Base-by-base conservation (phyloP, 1,140 invertebrate genomes). In the Pseudomyrmex concolor region DNA sequence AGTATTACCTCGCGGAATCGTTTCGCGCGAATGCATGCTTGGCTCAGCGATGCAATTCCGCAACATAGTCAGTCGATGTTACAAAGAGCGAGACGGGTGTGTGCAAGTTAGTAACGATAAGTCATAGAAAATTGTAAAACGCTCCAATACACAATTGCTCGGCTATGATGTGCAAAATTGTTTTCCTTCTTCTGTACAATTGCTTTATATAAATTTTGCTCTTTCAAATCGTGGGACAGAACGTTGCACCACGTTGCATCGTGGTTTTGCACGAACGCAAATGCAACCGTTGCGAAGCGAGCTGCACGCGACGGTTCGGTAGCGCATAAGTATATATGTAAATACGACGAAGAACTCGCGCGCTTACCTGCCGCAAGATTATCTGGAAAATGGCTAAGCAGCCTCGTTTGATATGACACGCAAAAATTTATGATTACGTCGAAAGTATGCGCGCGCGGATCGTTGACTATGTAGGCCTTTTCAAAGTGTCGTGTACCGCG, bases 351-450 rank as follows among this genome's bases (percentile, higher is more conserved):
- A 48, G 84, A 89, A 81, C 72, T 84, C 57, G 84, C 64, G 63
- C 50, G 57, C 81, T 25, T 15, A 10, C 54, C 19, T 48, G 63
- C 34, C 34, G 34, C 34, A 80, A 89, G 86, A 91, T 89, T 90
- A 90, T 83, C 86, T 84, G 70, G 76, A 34, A 84, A 89, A 66
- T 83, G 64, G 72, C 63, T 62, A 57, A 50, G 72, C 50, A 72
- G 54, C 71, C 83, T 62, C 22, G 64, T 60, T 63, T 48, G 64
- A 89, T 86, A 66, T 68, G 51, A 77, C 84, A 72, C 71, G 86
- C 74, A 84, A 86, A 88, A 90, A 90, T 86, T 85, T 89, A 85
- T 84, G 85, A 85, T 90, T 86, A 89, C 73, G 76, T 60, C 73
- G 48, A n/a, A 86, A 84, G 80, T 89, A 90, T 17, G 25, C 82